Evolutionary conservation across 2,113 vertebrate species (phyloP), one percentile per base, ranked within the genome.

Genomic region (Axis porcinus): DNA sequence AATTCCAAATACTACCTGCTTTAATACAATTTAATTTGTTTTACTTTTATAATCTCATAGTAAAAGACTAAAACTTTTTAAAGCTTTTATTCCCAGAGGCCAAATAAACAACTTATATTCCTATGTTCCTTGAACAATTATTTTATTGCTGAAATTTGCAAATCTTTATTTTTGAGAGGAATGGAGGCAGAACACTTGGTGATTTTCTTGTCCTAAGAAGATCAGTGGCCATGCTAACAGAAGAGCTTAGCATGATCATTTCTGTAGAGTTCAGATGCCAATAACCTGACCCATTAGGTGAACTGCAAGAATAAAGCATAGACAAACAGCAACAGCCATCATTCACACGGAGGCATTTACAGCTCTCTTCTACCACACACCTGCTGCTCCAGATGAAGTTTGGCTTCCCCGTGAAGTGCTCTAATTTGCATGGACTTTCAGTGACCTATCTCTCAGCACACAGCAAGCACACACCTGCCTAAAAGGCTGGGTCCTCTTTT

Each of bases 391-490:
- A 91, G 94, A 89, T 91, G 95, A 97, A 83, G 86, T 92, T 86
- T 64, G 83, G 92, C 84, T 64, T 86, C 30, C 89, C 30, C 40
- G 57, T 19, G 27, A 97, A 43, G 17, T 78, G 84, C 89, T 62
- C 58, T 95, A 7, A 97, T 97, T 98, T 98, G 97, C 97, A 97
- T 97, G 96, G 97, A 98, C 98, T 98, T 95, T 89, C 36, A 17
- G 89, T 98, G 97, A 98, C 97, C 97, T 97, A 45, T 54, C 79
- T 94, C 30, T 87, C 89, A 96, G 87, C 54, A 96, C 30, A 60
- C 88, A 97, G 43, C 84, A 93, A 96, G 67, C 50, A 96, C 30
- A 60, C 91, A 98, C 95, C 95, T 97, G 97, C 95, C 82, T 84
- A 23, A n/a, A 88, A 94, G 76, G 43, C 6, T 94, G 78, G 54